A percentile compares a stretch with the other conserved stretches of the same genome.
Evolutionary conservation across 2,888 invertebrate species (phyloP).

Genomic region (Mystacides longicornis): DNA sequence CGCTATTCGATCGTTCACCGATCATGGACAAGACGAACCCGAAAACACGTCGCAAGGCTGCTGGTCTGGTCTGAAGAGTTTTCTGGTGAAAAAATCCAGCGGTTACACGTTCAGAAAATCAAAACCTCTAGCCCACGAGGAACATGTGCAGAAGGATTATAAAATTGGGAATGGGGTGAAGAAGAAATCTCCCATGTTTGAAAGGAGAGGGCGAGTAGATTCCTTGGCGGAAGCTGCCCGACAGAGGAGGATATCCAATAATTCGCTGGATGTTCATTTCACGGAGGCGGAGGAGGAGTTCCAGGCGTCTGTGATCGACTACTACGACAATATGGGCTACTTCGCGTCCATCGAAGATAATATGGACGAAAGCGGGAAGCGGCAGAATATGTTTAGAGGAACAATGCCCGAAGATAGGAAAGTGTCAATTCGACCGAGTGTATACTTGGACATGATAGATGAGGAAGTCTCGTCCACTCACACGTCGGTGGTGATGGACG

Average conservation of each 20-base stretch:
- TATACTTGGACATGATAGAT: constrained; percentile 39
- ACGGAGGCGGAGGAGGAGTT: constrained; percentile 28
- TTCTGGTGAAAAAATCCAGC: constrained; percentile 12
- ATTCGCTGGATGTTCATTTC: constrained; percentile 28
- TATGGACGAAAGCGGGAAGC: constrained; percentile 33
- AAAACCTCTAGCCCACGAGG: not conserved
- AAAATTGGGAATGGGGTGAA: not conserved
- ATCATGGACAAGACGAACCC: not conserved
- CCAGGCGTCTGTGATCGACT: constrained; percentile 35
- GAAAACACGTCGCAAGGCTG: constrained; percentile 5
- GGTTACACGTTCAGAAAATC: constrained; percentile 10
- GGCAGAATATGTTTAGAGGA: constrained; percentile 31
- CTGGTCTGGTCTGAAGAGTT: constrained; percentile 9
- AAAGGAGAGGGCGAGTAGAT: constrained; percentile 4
- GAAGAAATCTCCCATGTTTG: not conserved
- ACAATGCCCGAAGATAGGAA: constrained; percentile 31
- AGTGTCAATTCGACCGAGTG: constrained; percentile 42
- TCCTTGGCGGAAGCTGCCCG: constrained; percentile 14
- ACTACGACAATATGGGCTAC: constrained; percentile 44
- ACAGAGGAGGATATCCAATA: constrained; percentile 16
- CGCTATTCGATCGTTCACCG: not conserved
- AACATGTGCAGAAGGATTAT: not conserved
- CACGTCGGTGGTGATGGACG: constrained; percentile 15
- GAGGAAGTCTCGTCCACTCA: constrained; percentile 34
- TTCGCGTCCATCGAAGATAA: constrained; percentile 29